These are phyloP conservation scores for Macquaria ambigua DNA, from an alignment of 2,113 vertebrate species.

Conservation along the genomic window DNA sequence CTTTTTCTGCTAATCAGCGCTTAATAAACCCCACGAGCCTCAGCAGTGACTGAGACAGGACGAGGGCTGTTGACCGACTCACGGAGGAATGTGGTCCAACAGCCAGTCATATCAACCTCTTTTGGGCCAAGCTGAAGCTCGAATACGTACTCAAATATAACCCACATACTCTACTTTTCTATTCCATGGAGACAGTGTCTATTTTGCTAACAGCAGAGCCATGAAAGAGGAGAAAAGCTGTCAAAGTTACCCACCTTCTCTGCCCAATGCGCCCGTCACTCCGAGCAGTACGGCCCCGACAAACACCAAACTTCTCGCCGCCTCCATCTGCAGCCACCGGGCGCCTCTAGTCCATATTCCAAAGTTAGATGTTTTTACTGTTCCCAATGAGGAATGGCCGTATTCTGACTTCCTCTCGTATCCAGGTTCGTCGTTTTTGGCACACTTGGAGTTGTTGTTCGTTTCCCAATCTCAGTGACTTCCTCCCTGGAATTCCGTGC, in stretches of 20 bases:
- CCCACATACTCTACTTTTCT: rapidly evolving
- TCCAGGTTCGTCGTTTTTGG: neutral
- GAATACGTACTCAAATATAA: neutral
- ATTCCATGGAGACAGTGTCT: neutral
- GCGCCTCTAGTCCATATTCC: slow-evolving; percentile 79
- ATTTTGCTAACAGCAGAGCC: neutral
- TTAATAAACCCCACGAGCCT: slow-evolving; percentile 44
- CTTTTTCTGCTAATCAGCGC: slow-evolving; percentile 27
- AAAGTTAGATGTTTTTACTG: neutral
- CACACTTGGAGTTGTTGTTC: slow-evolving; percentile 38
- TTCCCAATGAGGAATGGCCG: neutral
- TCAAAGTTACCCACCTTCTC: slow-evolving; percentile 85
- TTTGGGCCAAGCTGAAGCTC: neutral
- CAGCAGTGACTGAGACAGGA: slow-evolving; percentile 15
- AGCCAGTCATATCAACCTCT: slow-evolving; percentile 40
- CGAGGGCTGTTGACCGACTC: slow-evolving; percentile 38
- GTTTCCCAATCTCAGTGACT: slow-evolving; percentile 69
- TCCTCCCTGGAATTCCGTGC: slow-evolving; percentile 73
- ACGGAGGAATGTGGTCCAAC: slow-evolving; percentile 70
- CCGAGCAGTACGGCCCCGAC: slow-evolving; percentile 81
- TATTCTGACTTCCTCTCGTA: neutral
- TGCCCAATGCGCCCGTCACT: slow-evolving; percentile 73
- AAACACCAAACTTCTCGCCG: slow-evolving; percentile 83
- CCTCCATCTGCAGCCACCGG: slow-evolving; percentile 79
- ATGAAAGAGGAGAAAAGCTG: neutral